phyloP scores from a whole-genome alignment of 1,140 invertebrate species.

The Asobara japonica region DNA sequence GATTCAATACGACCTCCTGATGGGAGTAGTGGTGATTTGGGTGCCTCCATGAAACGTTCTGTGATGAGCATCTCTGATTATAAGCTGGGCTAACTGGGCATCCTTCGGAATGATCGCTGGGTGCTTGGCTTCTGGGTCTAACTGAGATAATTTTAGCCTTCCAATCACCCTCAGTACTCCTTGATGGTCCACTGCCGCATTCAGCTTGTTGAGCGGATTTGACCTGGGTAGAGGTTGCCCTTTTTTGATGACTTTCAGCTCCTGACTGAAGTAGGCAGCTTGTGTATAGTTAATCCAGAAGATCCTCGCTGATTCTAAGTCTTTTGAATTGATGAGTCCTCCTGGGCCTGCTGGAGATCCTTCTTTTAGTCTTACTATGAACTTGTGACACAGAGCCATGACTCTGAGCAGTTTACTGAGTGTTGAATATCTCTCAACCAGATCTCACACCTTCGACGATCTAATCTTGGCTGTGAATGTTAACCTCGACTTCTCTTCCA shows the following conservation, averaged over 20 bases:
- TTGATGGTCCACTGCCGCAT: not conserved
- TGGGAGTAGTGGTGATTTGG: not conserved
- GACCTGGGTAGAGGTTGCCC: not conserved
- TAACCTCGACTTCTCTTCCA: not conserved
- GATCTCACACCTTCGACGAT: not conserved
- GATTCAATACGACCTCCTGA: conserved; percentile 39
- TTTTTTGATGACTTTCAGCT: not conserved
- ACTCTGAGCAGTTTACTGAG: not conserved
- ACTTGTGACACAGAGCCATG: not conserved
- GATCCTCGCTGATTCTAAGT: not conserved
- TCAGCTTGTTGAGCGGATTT: not conserved
- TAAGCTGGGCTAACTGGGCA: conserved; percentile 8
- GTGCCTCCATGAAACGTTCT: conserved; percentile 41
- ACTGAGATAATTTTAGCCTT: not conserved
- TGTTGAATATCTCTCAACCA: not conserved
- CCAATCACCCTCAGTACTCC: conserved; percentile 8
- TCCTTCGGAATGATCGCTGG: not conserved
- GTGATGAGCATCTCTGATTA: conserved; percentile 41
- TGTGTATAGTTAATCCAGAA: not conserved
- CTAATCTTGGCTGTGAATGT: not conserved
- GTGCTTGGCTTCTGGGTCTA: not conserved
- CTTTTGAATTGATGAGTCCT: no score
- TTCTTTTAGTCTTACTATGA: not conserved
- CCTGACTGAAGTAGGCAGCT: not conserved
- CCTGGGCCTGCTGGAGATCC: not conserved